Evolutionary conservation across 2,888 invertebrate species (phyloP), one percentile per base, ranked within the genome.

Genomic region (Heliconius cydno): DNA sequence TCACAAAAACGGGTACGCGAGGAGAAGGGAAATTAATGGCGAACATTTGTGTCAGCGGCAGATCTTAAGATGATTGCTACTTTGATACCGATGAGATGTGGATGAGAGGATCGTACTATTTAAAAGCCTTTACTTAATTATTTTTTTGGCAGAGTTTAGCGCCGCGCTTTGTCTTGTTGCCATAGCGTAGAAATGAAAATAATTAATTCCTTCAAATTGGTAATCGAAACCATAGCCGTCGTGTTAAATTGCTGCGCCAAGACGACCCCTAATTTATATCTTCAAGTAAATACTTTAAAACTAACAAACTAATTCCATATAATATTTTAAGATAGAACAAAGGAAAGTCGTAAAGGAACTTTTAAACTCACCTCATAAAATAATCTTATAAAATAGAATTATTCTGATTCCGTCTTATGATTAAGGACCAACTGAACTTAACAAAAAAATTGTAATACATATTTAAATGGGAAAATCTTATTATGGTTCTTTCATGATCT

Each of bases 11-110:
- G 12, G 28, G 72, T 15, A 57, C 72, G 57, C 25, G 68, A 30
- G 72, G 30, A 12, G 34, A 38, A 15, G 7, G 28, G 71, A 76
- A 72, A 79, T 71, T 72, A 72, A 72, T 57, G 72, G 30, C 30
- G 3, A 57, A 30, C 52, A 72, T 72, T 72, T 57, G 22, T 72
- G 72, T 72, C 72, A 57, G 72, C 52, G 52, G 9, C 57, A 72
- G 52, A 72, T 57, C 72, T 72, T 30, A 57, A 30, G 72, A 30
- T 57, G 72, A 72, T 72, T 72, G 72, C 57, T 30, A 30, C 72
- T 72, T 52, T 57, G 12, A 72, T 57, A 52, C 46, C 72, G 57
- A 72, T 30, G 52, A 22, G 52, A 28, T 72, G 25, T 41, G 41
- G 12, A 41, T 10, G 38, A 38, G 52, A 15, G 19, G 9, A 52